Conservation (phyloP, 2,113 vertebrate genomes). For the Myrmophylax atrothorax region DNA sequence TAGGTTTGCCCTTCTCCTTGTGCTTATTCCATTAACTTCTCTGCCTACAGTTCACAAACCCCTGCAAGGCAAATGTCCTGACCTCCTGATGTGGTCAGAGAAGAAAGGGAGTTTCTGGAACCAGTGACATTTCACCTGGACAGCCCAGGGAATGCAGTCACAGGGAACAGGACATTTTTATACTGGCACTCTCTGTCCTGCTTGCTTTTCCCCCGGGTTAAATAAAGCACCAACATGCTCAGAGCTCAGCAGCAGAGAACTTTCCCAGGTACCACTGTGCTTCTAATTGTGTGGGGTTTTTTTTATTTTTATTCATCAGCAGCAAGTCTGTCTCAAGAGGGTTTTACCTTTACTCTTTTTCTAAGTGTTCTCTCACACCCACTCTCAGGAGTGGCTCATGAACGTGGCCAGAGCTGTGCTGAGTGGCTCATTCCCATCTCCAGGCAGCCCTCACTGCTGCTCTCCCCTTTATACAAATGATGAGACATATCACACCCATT, state of each 20-base stretch:
- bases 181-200: not conserved
- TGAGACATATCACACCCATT: not conserved
- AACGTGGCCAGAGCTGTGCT: not conserved
- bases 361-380: not conserved
- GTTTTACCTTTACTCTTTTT: not conserved
- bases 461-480: not conserved
- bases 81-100: not conserved
- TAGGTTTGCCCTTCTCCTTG: not conserved
- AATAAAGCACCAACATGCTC: not conserved
- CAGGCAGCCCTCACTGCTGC: not conserved
- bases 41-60: not conserved
- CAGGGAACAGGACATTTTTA: not conserved
- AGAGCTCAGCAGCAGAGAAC: not conserved
- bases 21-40: not conserved
- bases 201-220: not conserved
- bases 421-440: not conserved
- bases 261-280: not conserved
- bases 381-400: rapidly evolving
- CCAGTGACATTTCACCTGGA: not conserved
- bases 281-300: not conserved
- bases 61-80: not conserved
- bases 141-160: not conserved
- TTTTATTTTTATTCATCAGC: not conserved
- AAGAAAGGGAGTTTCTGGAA: not conserved
- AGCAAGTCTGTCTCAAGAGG: not conserved